Conservation (phyloP, 2,113 vertebrate genomes). For the Epinephelus fuscoguttatus region DNA sequence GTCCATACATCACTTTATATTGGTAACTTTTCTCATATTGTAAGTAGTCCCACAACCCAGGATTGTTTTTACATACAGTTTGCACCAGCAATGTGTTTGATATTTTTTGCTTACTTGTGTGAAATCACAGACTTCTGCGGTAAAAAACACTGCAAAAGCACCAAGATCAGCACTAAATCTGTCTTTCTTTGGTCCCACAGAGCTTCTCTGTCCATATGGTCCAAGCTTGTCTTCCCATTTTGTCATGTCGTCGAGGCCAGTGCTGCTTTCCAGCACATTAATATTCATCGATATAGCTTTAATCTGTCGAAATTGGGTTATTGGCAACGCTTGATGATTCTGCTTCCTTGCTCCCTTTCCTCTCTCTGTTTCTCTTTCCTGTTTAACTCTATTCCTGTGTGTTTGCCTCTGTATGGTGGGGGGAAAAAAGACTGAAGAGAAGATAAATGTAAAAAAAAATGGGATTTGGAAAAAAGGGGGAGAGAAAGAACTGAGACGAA, state of each 20-base stretch:
- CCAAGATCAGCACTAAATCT: neutral
- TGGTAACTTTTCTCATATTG: too few species aligned
- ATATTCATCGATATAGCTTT: slow-evolving; percentile 70
- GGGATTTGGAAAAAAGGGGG: neutral
- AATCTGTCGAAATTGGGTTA: slow-evolving; percentile 71
- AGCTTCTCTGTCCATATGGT: slow-evolving; percentile 49
- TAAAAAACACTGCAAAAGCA: neutral
- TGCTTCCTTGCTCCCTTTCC: slow-evolving; percentile 11
- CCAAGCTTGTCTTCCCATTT: slow-evolving; percentile 38
- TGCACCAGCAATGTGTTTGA: neutral
- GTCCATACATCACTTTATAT: too few species aligned
- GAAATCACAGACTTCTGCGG: neutral
- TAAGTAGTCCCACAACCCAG: too few species aligned
- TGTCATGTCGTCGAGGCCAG: slow-evolving; percentile 47
- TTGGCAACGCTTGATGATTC: slow-evolving; percentile 34
- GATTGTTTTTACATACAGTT: too few species aligned
- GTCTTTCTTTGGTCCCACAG: neutral
- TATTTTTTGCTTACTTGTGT: neutral
- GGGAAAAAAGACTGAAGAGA: neutral
- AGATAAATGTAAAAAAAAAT: neutral
- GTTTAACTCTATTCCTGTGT: neutral
- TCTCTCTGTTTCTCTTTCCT: neutral
- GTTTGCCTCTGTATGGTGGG: neutral
- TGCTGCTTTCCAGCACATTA: slow-evolving; percentile 62
- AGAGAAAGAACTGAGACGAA: neutral